Percentiles rank a stretch among this genome's conserved stretches.
These are phyloP conservation scores for Squalus acanthias DNA, from an alignment of 2,797 vertebrate genomes.

Conservation along the genomic window DNA sequence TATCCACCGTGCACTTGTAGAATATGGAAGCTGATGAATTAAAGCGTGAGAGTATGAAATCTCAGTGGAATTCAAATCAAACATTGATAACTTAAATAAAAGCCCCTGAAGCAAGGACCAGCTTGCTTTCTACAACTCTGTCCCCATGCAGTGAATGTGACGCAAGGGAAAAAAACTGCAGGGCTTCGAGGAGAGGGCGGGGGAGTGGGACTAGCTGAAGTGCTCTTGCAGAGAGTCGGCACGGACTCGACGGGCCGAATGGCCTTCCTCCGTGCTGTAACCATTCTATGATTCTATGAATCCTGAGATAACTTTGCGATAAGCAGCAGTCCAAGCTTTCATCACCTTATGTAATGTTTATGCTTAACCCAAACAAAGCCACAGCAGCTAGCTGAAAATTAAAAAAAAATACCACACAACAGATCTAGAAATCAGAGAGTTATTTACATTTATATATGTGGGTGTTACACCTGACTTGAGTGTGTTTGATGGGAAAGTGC, in stretches of 20 bases:
- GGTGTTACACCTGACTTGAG: neutral
- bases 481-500: neutral
- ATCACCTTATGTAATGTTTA: neutral
- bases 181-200: too few species aligned
- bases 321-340: neutral
- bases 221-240: too few species aligned
- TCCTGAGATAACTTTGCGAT: neutral
- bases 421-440: neutral
- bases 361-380: neutral
- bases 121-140: neutral
- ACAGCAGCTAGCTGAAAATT: neutral
- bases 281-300: too few species aligned
- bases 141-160: neutral
- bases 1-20: neutral
- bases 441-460: neutral
- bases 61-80: neutral
- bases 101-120: neutral
- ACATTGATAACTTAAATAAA: conserved; percentile 18
- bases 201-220: too few species aligned
- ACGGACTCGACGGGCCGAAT: too few species aligned
- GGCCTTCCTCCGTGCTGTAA: too few species aligned
- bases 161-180: too few species aligned
- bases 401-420: neutral
- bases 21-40: neutral
- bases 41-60: neutral